phyloP scores from a whole-genome alignment of 2,113 vertebrate genomes.

The Heterotis niloticus region DNA sequence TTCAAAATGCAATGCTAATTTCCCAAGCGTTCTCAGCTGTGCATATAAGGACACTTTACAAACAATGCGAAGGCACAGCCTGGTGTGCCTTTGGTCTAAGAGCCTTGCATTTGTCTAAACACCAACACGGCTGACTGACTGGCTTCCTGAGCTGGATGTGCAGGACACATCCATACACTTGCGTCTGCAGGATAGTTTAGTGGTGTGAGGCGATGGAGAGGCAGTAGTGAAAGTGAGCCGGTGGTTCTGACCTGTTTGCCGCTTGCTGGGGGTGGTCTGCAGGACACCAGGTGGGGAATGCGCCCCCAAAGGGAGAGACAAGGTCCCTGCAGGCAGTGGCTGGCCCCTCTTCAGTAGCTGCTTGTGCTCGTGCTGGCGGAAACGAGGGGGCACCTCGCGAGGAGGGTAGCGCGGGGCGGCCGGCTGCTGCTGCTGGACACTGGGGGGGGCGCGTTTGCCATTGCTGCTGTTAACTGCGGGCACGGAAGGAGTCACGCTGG shows the following conservation, averaged over 20 bases:
- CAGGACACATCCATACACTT: background rate
- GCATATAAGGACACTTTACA: too few relatives aligned
- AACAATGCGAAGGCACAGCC: too few relatives aligned
- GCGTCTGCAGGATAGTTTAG: background rate
- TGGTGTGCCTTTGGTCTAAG: background rate
- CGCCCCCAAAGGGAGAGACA: conserved; percentile 62
- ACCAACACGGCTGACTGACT: background rate
- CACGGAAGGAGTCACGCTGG: conserved; percentile 76
- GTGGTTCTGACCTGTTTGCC: conserved; percentile 70
- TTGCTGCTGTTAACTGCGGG: conserved; percentile 77
- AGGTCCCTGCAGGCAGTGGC: conserved; percentile 78
- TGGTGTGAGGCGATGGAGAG: conserved; percentile 37
- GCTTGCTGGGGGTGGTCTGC: conserved; percentile 71
- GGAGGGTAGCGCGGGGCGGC: conserved; percentile 86
- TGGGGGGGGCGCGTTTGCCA: conserved; percentile 79
- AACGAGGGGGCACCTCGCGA: conserved; percentile 93
- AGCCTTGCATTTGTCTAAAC: background rate
- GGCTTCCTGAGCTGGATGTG: background rate
- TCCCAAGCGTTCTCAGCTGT: too few relatives aligned
- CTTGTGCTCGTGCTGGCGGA: conserved; percentile 97
- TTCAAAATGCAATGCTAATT: too few relatives aligned
- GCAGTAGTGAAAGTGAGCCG: conserved; percentile 17
- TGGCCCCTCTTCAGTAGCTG: conserved; percentile 95
- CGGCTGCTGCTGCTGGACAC: conserved; percentile 67
- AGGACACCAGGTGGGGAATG: conserved; percentile 65